These are phyloP conservation scores for Chydorus sphaericus DNA, from an alignment of 2,888 invertebrate genomes.

Conservation along the genomic window DNA sequence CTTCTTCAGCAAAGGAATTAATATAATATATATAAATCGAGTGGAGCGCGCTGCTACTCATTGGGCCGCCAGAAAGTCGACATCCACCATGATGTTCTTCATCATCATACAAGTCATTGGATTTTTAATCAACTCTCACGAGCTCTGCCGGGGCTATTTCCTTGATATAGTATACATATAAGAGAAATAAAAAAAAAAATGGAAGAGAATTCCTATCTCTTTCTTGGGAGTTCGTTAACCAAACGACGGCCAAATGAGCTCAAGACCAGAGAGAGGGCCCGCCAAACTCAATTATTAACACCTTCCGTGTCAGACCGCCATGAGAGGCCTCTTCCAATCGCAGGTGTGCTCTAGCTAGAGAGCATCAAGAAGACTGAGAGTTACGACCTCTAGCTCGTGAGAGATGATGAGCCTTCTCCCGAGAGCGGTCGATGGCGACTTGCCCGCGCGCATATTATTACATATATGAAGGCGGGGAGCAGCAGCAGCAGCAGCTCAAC, in stretches of 20 bases:
- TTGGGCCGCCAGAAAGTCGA: background rate
- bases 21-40: too few species aligned
- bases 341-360: too few species aligned
- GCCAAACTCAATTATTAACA: conserved; percentile 14
- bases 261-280: too few species aligned
- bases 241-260: conserved; percentile 11
- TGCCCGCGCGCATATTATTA: too few species aligned
- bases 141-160: background rate
- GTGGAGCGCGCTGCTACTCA: too few species aligned
- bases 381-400: too few species aligned
- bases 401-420: background rate
- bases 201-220: background rate
- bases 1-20: too few species aligned
- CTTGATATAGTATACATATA: background rate
- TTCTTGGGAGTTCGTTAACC: background rate
- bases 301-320: conserved; percentile 13
- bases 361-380: background rate
- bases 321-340: too few species aligned
- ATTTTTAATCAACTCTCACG: conserved; percentile 2
- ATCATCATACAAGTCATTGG: background rate
- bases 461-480: too few species aligned
- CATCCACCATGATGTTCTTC: conserved; percentile 1
- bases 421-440: too few species aligned
- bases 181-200: background rate
- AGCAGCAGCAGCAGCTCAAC: too few species aligned